phyloP scores from a whole-genome alignment of 1,140 invertebrate genomes.

The Stratiolaelaps scimitus region DNA sequence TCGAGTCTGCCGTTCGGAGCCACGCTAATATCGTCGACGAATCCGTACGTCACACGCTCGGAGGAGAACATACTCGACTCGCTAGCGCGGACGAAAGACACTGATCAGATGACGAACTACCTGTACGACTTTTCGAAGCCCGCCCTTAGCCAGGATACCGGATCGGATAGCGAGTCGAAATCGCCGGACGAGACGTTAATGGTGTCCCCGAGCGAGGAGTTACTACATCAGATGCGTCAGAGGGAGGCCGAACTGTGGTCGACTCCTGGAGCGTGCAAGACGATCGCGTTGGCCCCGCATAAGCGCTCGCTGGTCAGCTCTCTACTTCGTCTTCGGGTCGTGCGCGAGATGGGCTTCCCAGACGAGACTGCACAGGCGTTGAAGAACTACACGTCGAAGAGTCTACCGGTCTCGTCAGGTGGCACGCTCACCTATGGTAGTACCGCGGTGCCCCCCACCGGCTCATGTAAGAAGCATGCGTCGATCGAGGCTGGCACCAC shows the following conservation, averaged over 20 bases:
- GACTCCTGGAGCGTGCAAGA: constrained; percentile 61
- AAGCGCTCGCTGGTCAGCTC: constrained; percentile 61
- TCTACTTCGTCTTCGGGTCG: constrained; percentile 69
- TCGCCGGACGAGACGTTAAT: constrained; percentile 1
- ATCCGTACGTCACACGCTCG: constrained; percentile 46
- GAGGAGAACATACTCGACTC: constrained; percentile 54
- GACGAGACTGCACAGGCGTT: constrained; percentile 75
- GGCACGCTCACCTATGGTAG: neutral
- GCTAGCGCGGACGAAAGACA: constrained; percentile 34
- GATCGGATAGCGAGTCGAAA: neutral
- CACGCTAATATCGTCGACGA: constrained; percentile 13
- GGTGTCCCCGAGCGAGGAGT: constrained; percentile 21
- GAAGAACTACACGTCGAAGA: constrained; percentile 11
- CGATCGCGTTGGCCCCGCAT: constrained; percentile 57
- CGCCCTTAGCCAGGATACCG: constrained; percentile 27
- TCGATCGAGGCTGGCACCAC: neutral
- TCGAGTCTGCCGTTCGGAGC: constrained; percentile 20
- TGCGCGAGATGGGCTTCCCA: constrained; percentile 82
- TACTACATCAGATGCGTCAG: constrained; percentile 60
- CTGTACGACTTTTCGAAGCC: constrained; percentile 29
- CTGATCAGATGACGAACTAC: constrained; percentile 29
- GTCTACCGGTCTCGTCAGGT: neutral
- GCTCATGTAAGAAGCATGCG: constrained; percentile 1
- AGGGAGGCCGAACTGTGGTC: constrained; percentile 68
- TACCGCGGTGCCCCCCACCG: neutral